phyloP scores from a whole-genome alignment of 2,888 invertebrate genomes.

The Drosophila sordidapex region DNA sequence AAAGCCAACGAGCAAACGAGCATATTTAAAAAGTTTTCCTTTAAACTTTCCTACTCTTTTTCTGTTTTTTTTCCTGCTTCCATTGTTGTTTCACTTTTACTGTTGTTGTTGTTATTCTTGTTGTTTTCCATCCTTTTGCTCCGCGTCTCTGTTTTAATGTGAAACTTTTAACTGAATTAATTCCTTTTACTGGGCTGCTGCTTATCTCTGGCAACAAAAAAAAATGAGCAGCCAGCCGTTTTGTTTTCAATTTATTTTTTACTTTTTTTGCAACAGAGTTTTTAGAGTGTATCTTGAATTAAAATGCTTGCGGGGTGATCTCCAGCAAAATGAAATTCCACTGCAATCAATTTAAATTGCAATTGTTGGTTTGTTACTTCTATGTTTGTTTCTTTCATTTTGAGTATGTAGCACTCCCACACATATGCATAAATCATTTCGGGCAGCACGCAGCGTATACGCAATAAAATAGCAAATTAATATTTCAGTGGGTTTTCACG shows the following conservation, averaged over 20 bases:
- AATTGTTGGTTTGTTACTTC: conserved; percentile 12
- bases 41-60: conserved; percentile 65
- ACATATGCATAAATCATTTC: conserved; percentile 66
- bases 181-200: conserved; percentile 72
- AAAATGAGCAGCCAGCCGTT: conserved; percentile 67
- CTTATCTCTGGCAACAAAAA: conserved; percentile 44
- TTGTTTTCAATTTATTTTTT: conserved; percentile 44
- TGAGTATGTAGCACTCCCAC: background rate
- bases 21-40: conserved; percentile 78
- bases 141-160: conserved; percentile 57
- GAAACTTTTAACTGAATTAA: conserved; percentile 79
- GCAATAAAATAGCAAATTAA: conserved; percentile 73
- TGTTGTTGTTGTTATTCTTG: conserved; percentile 17
- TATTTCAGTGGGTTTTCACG: conserved; percentile 69
- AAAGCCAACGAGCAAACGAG: conserved; percentile 74
- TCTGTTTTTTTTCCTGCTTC: conserved; percentile 5
- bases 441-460: conserved; percentile 56
- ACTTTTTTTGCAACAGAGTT: background rate
- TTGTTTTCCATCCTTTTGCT: conserved; percentile 35
- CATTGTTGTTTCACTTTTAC: conserved; percentile 51
- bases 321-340: conserved; percentile 24
- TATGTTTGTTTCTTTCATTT: conserved; percentile 19
- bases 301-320: conserved; percentile 8
- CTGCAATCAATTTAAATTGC: conserved; percentile 18
- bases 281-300: conserved; percentile 9